phyloP scores from a whole-genome alignment of 2,113 vertebrate genomes.

The Anolis sagrei region DNA sequence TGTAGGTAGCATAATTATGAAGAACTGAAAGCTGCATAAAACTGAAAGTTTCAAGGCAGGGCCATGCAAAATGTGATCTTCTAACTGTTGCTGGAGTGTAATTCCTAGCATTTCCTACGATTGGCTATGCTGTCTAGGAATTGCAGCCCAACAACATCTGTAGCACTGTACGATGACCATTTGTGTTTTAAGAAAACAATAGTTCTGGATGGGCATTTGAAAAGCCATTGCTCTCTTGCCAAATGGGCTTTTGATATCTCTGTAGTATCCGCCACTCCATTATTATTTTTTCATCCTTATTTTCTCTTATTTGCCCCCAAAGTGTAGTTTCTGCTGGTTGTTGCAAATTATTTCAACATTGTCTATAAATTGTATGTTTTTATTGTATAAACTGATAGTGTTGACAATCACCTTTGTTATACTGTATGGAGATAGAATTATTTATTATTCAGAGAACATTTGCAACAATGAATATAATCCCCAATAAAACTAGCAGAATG shows the following conservation, averaged over 20 bases:
- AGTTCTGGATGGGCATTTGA: neutral
- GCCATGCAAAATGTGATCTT: too few relatives aligned
- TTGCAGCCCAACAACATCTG: too few relatives aligned
- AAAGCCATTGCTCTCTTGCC: neutral
- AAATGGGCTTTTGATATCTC: neutral
- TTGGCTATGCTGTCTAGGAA: too few relatives aligned
- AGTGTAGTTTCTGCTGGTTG: fast-evolving
- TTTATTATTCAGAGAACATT: slow-evolving; percentile 11
- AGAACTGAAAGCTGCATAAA: neutral
- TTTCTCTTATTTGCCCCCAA: neutral
- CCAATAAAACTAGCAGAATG: neutral
- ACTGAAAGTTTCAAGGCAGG: neutral
- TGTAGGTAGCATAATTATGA: neutral
- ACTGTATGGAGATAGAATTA: neutral
- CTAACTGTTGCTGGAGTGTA: too few relatives aligned
- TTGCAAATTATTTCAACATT: fast-evolving
- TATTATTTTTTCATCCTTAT: neutral
- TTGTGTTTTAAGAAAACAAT: neutral
- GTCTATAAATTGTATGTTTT: fast-evolving
- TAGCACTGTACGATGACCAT: neutral
- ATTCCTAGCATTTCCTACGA: too few relatives aligned
- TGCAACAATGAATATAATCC: neutral
- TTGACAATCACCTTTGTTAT: neutral
- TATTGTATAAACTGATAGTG: neutral
- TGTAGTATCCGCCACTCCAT: neutral